Conservation (phyloP, 2,888 invertebrate genomes). For the Protophormia terraenovae region DNA sequence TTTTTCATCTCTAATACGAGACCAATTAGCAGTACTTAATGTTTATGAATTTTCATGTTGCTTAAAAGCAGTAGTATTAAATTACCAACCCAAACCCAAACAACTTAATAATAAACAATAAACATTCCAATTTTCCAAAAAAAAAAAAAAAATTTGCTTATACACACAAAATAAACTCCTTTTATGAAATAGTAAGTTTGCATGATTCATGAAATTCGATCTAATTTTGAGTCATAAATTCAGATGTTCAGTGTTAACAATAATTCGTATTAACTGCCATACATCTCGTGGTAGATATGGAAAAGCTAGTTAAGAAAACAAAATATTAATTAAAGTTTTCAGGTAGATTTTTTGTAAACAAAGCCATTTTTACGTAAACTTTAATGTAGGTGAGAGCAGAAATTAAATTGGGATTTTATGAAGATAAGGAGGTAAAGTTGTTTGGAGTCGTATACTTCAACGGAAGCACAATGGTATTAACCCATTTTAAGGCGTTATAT, state of each 20-base stretch:
- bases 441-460: not conserved
- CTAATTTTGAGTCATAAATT: slow-evolving; percentile 40
- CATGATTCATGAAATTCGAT: slow-evolving; percentile 52
- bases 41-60: not conserved
- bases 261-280: not conserved
- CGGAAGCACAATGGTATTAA: not conserved
- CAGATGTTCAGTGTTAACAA: not conserved
- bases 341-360: slow-evolving; percentile 14
- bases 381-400: not conserved
- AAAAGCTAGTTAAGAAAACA: not conserved
- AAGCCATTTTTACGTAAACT: not conserved
- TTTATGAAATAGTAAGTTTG: not conserved
- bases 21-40: not conserved
- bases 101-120: not conserved
- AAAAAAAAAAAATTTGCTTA: not conserved
- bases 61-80: not conserved
- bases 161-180: too few relatives aligned
- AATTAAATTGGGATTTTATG: not conserved
- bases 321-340: not conserved
- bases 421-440: not conserved
- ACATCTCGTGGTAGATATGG: not conserved
- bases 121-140: not conserved
- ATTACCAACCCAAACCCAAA: not conserved
- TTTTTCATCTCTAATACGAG: not conserved
- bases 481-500: too few relatives aligned